phyloP scores from a whole-genome alignment of 2,888 invertebrate genomes.

The Periphyllus acericola region DNA sequence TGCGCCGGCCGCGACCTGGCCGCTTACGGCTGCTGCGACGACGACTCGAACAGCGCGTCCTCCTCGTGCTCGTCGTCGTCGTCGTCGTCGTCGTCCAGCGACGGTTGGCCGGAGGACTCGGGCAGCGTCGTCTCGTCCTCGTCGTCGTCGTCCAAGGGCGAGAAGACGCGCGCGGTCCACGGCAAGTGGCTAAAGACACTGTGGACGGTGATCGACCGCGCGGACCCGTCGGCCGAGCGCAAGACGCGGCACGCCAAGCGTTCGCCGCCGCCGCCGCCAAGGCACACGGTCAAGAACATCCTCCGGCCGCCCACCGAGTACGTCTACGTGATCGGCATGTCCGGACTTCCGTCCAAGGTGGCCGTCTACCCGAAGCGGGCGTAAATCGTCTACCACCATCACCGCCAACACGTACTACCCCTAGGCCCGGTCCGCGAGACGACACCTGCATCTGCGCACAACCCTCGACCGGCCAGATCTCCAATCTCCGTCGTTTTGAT shows the following conservation, averaged over 20 bases:
- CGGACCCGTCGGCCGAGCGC: slow-evolving; percentile 27
- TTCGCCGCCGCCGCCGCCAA: not conserved
- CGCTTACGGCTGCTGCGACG: slow-evolving; percentile 50
- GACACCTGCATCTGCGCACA: not conserved
- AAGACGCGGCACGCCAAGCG: not conserved
- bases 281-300: slow-evolving; percentile 77
- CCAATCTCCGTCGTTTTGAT: too few species aligned
- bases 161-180: slow-evolving; percentile 13
- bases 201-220: not conserved
- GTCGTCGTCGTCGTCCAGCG: not conserved
- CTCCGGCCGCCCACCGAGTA: slow-evolving; percentile 81
- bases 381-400: not conserved
- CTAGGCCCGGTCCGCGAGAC: not conserved
- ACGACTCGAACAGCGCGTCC: not conserved
- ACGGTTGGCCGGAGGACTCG: slow-evolving; percentile 53
- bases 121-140: slow-evolving; percentile 68
- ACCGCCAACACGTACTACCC: too few species aligned
- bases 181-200: slow-evolving; percentile 39
- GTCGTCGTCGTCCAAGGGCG: not conserved
- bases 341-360: slow-evolving; percentile 83
- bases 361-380: slow-evolving; percentile 68
- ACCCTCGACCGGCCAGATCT: too few species aligned
- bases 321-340: slow-evolving; percentile 82
- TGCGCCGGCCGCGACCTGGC: not conserved
- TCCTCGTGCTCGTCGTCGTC: too few species aligned